These are phyloP conservation scores for Formica aserva DNA, from an alignment of 2,888 invertebrate species.

Conservation along the genomic window DNA sequence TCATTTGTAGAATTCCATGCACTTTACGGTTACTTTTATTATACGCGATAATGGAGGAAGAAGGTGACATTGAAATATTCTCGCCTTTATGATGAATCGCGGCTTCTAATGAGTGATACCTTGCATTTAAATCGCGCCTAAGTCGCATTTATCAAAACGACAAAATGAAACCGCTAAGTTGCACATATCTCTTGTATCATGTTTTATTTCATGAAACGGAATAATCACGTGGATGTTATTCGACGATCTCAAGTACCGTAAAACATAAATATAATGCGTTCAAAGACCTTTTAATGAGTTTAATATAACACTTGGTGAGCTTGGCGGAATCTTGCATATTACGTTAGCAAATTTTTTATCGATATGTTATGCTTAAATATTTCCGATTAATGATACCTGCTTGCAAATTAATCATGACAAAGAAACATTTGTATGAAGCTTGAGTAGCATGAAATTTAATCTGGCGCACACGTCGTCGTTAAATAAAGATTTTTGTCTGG, in stretches of 20 bases:
- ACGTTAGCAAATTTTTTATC: neutral
- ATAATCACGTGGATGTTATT: conserved; percentile 12
- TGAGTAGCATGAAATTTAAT: conserved; percentile 31
- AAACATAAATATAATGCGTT: conserved; percentile 27
- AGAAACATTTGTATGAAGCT: neutral
- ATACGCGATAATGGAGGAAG: neutral
- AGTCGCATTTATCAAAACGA: conserved; percentile 20
- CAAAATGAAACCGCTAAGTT: conserved; percentile 25
- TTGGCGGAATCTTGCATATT: neutral
- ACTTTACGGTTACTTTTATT: conserved; percentile 16
- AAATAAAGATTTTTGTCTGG: neutral
- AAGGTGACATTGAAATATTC: conserved; percentile 36
- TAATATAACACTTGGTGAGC: conserved; percentile 3
- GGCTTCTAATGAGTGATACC: conserved; percentile 5
- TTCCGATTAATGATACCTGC: neutral
- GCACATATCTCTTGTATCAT: neutral
- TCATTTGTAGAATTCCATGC: neutral
- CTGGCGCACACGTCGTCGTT: conserved; percentile 2
- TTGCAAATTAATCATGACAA: conserved; percentile 21
- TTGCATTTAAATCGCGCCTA: conserved; percentile 29
- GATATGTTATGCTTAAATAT: conserved; percentile 18
- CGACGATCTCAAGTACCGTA: conserved; percentile 12
- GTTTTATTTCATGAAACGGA: conserved; percentile 6
- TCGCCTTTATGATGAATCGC: neutral
- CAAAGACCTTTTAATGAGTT: neutral